Evolutionary conservation across 2,113 vertebrate genomes (phyloP).

Genomic region (Tinamus guttatus): DNA sequence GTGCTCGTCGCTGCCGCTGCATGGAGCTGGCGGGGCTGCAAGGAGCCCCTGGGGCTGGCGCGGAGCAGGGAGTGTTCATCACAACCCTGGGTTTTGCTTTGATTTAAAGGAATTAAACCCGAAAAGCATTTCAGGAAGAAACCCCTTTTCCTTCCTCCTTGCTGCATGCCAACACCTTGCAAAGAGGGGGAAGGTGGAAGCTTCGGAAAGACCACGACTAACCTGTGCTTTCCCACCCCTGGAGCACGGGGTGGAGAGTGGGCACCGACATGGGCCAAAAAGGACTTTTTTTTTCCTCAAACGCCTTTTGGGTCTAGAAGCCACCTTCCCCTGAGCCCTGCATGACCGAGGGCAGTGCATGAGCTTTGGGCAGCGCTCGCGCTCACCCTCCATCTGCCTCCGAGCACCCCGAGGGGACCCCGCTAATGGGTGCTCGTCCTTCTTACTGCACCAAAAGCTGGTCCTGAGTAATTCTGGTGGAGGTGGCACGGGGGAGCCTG

Average conservation of each 20-base stretch:
- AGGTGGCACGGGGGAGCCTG: fast-evolving
- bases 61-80: neutral
- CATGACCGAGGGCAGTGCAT: neutral
- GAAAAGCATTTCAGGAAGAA: neutral
- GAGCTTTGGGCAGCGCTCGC: fast-evolving
- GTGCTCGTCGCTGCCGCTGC: neutral
- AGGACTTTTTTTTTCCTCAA: fast-evolving
- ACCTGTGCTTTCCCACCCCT: neutral
- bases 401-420: fast-evolving
- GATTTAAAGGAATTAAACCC: neutral
- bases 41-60: neutral
- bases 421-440: neutral
- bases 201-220: neutral
- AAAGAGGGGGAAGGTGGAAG: neutral
- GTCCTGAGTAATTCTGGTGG: fast-evolving
- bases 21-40: neutral
- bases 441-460: neutral
- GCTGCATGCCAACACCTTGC: neutral
- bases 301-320: neutral
- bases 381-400: neutral
- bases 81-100: fast-evolving
- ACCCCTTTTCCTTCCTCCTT: neutral
- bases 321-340: slow-evolving; percentile 14
- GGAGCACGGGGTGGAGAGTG: fast-evolving
- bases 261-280: neutral